Percentiles rank a stretch among this genome's conserved stretches.
These are phyloP conservation scores for Hermaeophaga mercurialis DNA, from an alignment of 2,888 invertebrate genomes.

Conservation along the genomic window DNA sequence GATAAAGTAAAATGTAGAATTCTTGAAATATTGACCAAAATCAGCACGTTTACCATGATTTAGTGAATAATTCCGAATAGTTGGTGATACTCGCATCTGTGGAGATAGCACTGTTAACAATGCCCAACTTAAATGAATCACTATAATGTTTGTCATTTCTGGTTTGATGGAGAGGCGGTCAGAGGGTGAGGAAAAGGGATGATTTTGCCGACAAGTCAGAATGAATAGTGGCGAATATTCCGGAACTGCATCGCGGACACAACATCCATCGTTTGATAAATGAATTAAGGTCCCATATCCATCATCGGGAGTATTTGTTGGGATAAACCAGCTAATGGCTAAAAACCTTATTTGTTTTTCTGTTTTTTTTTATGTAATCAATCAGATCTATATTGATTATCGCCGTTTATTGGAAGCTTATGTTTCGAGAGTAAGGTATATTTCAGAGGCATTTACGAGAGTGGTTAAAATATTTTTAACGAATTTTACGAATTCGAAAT, in stretches of 20 bases:
- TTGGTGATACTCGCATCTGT: slow-evolving; percentile 40
- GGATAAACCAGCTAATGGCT: slow-evolving; percentile 29
- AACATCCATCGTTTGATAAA: slow-evolving; percentile 33
- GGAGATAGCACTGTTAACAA: slow-evolving; percentile 44
- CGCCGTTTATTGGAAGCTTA: too few relatives aligned
- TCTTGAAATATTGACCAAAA: too few relatives aligned
- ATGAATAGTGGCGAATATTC: slow-evolving; percentile 24
- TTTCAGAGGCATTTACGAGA: too few relatives aligned
- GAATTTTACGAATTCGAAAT: too few relatives aligned
- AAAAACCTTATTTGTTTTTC: slow-evolving; percentile 9
- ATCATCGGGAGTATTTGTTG: slow-evolving; percentile 34
- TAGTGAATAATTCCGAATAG: slow-evolving; percentile 36
- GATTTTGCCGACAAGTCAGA: slow-evolving; percentile 13
- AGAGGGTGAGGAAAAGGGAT: neutral
- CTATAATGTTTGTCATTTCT: slow-evolving; percentile 52
- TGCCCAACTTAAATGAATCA: slow-evolving; percentile 50
- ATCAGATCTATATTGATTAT: neutral
- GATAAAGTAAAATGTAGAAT: too few relatives aligned
- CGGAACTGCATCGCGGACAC: slow-evolving; percentile 37
- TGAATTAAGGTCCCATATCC: slow-evolving; percentile 28
- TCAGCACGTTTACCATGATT: slow-evolving; percentile 30
- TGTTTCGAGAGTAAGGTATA: too few relatives aligned
- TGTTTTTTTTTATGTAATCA: neutral
- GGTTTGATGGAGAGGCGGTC: neutral
- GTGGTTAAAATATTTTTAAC: too few relatives aligned